Evolutionary conservation across 2,888 invertebrate genomes (phyloP), one percentile per base, ranked within the genome.

Genomic region (Cephus rjabovi): DNA sequence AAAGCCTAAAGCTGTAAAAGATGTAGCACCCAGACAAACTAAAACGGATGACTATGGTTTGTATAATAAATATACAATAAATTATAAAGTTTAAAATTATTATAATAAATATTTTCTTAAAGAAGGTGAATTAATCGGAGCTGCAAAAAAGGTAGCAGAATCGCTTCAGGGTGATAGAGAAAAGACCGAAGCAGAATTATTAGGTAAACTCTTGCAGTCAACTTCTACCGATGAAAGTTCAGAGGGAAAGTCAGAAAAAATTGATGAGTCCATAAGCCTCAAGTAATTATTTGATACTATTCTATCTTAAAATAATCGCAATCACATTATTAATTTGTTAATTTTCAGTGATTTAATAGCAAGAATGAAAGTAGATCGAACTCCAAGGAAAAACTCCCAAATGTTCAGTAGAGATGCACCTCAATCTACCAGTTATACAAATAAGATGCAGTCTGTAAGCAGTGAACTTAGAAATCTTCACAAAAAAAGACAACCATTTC

Each of bases 361-460:
- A 56, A 96, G 95, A 56, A 96, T 97, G 96, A 96, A 96, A 90
- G 94, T 97, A 73, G 96, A 96, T 87, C 93, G 94, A 37, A 90
- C 93, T 31, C 89, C 90, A 71, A 93, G 93, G 75, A 78, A 86
- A 31, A 90, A 92, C 34, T 89, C 92, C 12, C 80, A 89, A 40
- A 90, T 91, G 73, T 92, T 92, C 15, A 69, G 70, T n/a, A 69
- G 34, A 0, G 91, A 93, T 86, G 94, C 94, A 0, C 92, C 93
- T 79, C 93, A 94, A 70, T 73, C 74, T 23, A 9, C 1, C 9
- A 23, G 23, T 15, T 23, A 56, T 56, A 56, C 23, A 23, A 23
- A 56, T 56, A 56, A 56, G 56, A 56, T 56, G 23, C 1, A 23
- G 9, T 23, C 56, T 56, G 23, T 23, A 56, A 56, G 56, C 56